Percentiles rank a stretch among this genome's conserved stretches.
phyloP scores from a whole-genome alignment of 2,113 vertebrate species.

The Naja naja region DNA sequence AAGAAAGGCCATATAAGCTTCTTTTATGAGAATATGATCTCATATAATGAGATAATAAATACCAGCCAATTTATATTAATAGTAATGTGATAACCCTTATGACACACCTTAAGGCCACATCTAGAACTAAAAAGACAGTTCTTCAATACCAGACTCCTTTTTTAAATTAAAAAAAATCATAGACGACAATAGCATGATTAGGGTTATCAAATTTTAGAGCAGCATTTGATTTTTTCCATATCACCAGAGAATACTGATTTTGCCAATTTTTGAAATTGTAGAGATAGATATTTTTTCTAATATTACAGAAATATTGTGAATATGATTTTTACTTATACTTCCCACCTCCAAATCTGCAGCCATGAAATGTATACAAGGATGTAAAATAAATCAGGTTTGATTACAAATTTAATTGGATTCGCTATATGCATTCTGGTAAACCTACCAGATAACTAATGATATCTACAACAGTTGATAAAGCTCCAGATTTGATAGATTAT shows the following conservation, averaged over 20 bases:
- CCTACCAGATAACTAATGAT: neutral
- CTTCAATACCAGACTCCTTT: neutral
- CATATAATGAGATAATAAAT: neutral
- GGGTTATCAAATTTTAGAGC: neutral
- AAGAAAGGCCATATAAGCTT: neutral
- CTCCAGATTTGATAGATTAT: neutral
- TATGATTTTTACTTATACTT: neutral
- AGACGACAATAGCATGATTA: neutral
- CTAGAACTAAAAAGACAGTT: neutral
- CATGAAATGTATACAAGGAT: neutral
- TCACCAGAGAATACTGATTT: neutral
- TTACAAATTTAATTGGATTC: neutral
- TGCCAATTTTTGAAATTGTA: neutral
- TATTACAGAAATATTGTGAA: neutral
- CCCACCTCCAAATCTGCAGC: neutral
- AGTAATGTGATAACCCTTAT: neutral
- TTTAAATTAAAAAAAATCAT: neutral
- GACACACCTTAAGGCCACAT: neutral
- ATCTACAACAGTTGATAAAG: neutral
- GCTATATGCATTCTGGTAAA: neutral
- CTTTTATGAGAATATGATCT: neutral
- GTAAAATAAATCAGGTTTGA: neutral
- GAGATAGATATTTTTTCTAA: neutral
- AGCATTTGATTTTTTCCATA: neutral
- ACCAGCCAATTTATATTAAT: neutral